Evolutionary conservation across 2,797 vertebrate genomes (phyloP).

Genomic region (Cyprinella venusta): DNA sequence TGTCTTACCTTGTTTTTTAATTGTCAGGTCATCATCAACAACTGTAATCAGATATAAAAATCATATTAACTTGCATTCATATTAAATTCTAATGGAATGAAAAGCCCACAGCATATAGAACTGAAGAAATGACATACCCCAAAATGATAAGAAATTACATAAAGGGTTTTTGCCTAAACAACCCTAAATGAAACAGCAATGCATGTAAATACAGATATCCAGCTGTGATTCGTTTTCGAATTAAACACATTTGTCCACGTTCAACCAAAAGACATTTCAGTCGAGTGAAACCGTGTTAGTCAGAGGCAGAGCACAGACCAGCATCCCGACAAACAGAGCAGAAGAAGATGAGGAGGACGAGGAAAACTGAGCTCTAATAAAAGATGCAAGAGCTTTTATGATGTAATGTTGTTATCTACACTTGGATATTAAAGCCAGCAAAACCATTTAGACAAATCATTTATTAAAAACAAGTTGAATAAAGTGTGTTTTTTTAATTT

Average conservation of each 20-base stretch:
- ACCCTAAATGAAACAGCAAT: not conserved
- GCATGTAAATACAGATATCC: not conserved
- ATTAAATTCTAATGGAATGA: slow-evolving; percentile 37
- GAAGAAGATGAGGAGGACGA: slow-evolving; percentile 11
- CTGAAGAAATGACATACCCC: not conserved
- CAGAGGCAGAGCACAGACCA: slow-evolving; percentile 72
- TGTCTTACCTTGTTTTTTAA: slow-evolving; percentile 81
- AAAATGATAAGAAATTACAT: too few species aligned
- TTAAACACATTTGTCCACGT: not conserved
- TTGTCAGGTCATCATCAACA: slow-evolving; percentile 76
- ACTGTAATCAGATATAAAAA: slow-evolving; percentile 84
- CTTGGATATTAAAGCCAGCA: not conserved
- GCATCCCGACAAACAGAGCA: slow-evolving; percentile 75
- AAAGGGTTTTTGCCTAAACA: not conserved
- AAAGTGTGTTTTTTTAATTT: not conserved
- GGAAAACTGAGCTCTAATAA: slow-evolving; percentile 55
- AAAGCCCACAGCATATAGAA: slow-evolving; percentile 56
- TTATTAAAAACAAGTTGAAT: not conserved
- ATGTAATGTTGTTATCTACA: not conserved
- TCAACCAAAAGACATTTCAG: slow-evolving; percentile 7
- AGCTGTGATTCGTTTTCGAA: not conserved
- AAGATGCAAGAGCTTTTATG: not conserved
- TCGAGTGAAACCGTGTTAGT: slow-evolving; percentile 61
- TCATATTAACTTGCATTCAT: slow-evolving; percentile 71
- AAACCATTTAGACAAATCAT: not conserved